Evolutionary conservation across 1,140 invertebrate genomes (phyloP).

Genomic region (Bombus pyrosoma): DNA sequence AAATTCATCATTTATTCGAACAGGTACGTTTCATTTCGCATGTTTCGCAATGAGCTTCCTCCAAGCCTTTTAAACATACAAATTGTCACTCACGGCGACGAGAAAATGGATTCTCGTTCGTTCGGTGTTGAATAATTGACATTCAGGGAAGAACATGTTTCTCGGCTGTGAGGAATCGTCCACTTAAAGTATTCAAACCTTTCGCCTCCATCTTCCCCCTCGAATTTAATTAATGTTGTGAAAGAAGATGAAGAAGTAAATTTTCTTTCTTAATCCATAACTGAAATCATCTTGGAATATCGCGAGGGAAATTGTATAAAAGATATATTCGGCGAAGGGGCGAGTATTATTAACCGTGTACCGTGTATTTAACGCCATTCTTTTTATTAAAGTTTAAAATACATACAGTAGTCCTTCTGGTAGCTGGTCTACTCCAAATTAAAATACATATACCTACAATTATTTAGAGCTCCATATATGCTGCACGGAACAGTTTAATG

Average conservation of each 20-base stretch:
- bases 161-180: neutral
- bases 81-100: constrained; percentile 6
- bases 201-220: neutral
- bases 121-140: constrained; percentile 20
- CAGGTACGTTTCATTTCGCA: neutral
- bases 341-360: neutral
- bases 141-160: neutral
- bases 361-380: neutral
- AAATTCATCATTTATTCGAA: neutral
- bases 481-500: no score
- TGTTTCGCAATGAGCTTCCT: neutral
- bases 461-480: no score
- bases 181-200: constrained; percentile 3
- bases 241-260: neutral
- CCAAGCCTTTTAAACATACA: neutral
- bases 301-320: no score
- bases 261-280: neutral
- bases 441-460: neutral
- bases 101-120: constrained; percentile 37
- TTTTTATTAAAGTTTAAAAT: neutral
- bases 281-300: no score
- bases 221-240: neutral
- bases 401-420: neutral
- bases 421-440: neutral
- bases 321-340: neutral